Evolutionary conservation across 2,113 vertebrate genomes (phyloP).

Genomic region (Odocoileus virginianus): DNA sequence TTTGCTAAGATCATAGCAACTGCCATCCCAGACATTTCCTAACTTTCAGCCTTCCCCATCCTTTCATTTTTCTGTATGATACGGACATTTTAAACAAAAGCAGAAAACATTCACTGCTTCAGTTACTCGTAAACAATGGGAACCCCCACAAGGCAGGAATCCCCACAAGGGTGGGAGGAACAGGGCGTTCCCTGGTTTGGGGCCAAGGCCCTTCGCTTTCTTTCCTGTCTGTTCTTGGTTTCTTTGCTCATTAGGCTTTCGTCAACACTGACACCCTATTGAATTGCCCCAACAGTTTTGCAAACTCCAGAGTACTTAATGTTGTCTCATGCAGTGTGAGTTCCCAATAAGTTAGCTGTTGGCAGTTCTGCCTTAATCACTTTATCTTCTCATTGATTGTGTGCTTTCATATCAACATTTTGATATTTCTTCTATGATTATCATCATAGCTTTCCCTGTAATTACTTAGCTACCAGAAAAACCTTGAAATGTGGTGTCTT

Average conservation of each 20-base stretch:
- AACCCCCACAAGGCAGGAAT: background rate
- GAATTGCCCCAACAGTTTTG: background rate
- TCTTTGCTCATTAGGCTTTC: background rate
- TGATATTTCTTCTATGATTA: background rate
- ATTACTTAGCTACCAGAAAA: background rate
- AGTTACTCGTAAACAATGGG: background rate
- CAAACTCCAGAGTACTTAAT: fast-evolving
- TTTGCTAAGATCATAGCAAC: background rate
- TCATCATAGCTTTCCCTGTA: background rate
- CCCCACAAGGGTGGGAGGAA: background rate
- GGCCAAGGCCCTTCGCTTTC: background rate
- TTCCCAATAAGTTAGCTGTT: background rate
- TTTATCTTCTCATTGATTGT: background rate
- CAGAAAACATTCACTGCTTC: background rate
- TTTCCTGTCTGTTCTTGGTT: background rate
- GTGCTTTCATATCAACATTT: fast-evolving
- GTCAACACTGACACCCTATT: background rate
- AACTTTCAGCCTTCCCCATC: background rate
- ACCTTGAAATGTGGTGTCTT: background rate
- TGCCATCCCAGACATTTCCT: background rate
- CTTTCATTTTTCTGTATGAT: background rate
- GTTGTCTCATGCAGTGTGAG: fast-evolving
- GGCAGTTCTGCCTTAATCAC: fast-evolving
- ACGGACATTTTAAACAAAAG: background rate
- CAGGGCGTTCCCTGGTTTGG: background rate